Percentiles rank a stretch among this genome's conserved stretches.
These are phyloP conservation scores for Calosoma granatense DNA, from an alignment of 1,140 invertebrate genomes.

Conservation along the genomic window DNA sequence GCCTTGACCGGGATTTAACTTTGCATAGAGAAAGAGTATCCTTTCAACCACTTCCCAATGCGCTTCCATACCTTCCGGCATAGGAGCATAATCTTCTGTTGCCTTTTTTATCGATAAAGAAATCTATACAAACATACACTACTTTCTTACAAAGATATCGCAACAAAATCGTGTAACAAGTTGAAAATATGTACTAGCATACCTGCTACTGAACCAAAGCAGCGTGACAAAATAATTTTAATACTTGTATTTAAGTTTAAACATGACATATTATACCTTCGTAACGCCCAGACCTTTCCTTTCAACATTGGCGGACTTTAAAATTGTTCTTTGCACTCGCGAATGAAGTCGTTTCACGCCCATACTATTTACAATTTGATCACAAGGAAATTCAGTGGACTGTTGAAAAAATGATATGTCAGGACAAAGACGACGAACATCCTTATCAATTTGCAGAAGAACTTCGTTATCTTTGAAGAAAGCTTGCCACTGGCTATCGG, in stretches of 20 bases:
- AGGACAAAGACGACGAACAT: slow-evolving; percentile 87
- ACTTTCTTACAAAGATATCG: slow-evolving; percentile 10
- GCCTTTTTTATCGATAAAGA: slow-evolving; percentile 53
- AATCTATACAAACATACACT: slow-evolving; percentile 36
- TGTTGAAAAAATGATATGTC: slow-evolving; percentile 97
- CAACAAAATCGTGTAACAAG: slow-evolving; percentile 1
- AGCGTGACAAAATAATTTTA: slow-evolving; percentile 13
- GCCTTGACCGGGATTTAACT: slow-evolving; percentile 93
- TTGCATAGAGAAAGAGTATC: slow-evolving; percentile 94
- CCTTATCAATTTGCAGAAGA: slow-evolving; percentile 92
- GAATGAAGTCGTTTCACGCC: slow-evolving; percentile 73
- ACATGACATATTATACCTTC: slow-evolving; percentile 50
- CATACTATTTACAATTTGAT: slow-evolving; percentile 59
- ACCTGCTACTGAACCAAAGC: slow-evolving; percentile 29
- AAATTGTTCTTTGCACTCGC: slow-evolving; percentile 73
- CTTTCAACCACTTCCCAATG: slow-evolving; percentile 97
- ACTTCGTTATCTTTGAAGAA: slow-evolving; percentile 97
- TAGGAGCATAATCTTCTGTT: slow-evolving; percentile 66
- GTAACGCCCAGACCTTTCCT: slow-evolving; percentile 79
- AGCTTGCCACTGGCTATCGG: slow-evolving; percentile 86
- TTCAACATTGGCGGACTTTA: slow-evolving; percentile 81
- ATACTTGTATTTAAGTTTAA: slow-evolving; percentile 10
- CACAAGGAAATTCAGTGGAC: slow-evolving; percentile 76
- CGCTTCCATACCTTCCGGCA: slow-evolving; percentile 74
- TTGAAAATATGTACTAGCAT: slow-evolving; percentile 19